phyloP scores from a whole-genome alignment of 2,113 vertebrate species.

The Hypomesus transpacificus region DNA sequence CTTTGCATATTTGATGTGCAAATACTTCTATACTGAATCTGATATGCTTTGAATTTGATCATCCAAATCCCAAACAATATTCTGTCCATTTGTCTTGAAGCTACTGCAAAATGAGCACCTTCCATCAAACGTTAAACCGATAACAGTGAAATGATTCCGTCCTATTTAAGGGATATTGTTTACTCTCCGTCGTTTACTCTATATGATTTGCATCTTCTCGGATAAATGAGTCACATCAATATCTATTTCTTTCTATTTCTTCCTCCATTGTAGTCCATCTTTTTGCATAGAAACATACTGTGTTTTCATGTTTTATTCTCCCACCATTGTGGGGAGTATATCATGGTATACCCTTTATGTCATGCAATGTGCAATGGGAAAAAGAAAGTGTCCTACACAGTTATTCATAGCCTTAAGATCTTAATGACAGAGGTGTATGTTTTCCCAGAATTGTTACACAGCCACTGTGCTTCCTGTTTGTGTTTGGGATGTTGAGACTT shows the following conservation, averaged over 20 bases:
- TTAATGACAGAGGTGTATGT: slow-evolving; percentile 42
- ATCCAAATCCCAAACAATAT: slow-evolving; percentile 1
- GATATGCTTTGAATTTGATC: slow-evolving; percentile 6
- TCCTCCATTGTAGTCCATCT: slow-evolving; percentile 17
- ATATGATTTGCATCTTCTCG: slow-evolving; percentile 15
- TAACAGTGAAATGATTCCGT: neutral
- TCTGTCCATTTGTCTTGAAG: slow-evolving; percentile 9
- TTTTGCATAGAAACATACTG: slow-evolving; percentile 12
- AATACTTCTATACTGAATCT: slow-evolving; percentile 12
- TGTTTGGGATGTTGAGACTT: slow-evolving; percentile 38
- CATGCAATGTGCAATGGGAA: slow-evolving; percentile 43
- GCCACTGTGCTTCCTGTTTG: slow-evolving; percentile 24
- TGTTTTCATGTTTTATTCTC: slow-evolving; percentile 12
- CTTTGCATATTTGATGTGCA: neutral
- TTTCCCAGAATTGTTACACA: slow-evolving; percentile 6
- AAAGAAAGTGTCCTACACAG: slow-evolving; percentile 28
- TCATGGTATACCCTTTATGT: slow-evolving; percentile 15
- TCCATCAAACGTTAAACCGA: slow-evolving; percentile 14
- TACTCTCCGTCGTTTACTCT: neutral
- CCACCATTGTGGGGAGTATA: slow-evolving; percentile 15
- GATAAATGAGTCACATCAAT: slow-evolving; percentile 2
- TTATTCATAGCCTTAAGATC: slow-evolving; percentile 23
- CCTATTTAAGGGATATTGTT: neutral
- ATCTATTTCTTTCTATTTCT: slow-evolving; percentile 7
- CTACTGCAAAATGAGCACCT: neutral